These are phyloP conservation scores for Miltochrista miniata DNA, from an alignment of 2,888 invertebrate genomes.

Conservation along the genomic window DNA sequence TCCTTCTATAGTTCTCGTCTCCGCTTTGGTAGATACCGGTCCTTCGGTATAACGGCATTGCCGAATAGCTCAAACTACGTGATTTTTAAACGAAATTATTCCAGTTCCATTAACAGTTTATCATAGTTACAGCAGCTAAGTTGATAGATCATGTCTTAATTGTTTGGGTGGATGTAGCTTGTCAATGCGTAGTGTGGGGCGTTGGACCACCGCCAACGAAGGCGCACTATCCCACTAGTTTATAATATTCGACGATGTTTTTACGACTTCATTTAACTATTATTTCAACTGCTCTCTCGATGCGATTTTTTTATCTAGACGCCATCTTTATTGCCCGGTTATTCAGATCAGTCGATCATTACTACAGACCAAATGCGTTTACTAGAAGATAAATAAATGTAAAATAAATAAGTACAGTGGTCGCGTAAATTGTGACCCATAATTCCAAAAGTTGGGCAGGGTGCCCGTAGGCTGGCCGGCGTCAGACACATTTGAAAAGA, in stretches of 20 bases:
- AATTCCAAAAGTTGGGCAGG: conserved; percentile 41
- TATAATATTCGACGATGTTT: conserved; percentile 57
- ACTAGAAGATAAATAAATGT: conserved; percentile 34
- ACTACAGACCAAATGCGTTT: conserved; percentile 33
- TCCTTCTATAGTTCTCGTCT: too few relatives aligned
- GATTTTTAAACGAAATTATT: neutral
- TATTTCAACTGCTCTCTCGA: conserved; percentile 57
- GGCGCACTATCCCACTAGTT: conserved; percentile 53
- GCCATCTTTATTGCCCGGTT: conserved; percentile 53
- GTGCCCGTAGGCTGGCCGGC: conserved; percentile 44
- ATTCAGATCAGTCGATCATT: conserved; percentile 48
- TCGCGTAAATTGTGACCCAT: conserved; percentile 18
- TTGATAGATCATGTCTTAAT: conserved; percentile 51
- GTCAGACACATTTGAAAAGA: conserved; percentile 49
- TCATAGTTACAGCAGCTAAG: conserved; percentile 1
- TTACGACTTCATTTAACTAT: conserved; percentile 68
- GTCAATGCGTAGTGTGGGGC: conserved; percentile 44
- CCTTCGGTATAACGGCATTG: too few relatives aligned
- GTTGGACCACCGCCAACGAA: conserved; percentile 63
- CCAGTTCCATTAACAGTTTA: neutral
- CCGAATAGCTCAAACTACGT: too few relatives aligned
- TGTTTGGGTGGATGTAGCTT: conserved; percentile 46
- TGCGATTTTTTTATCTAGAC: conserved; percentile 59
- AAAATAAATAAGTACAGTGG: conserved; percentile 36
- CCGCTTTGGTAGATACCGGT: too few relatives aligned